Evolutionary conservation across 1,140 invertebrate genomes (phyloP).

Genomic region (Pinna nobilis): DNA sequence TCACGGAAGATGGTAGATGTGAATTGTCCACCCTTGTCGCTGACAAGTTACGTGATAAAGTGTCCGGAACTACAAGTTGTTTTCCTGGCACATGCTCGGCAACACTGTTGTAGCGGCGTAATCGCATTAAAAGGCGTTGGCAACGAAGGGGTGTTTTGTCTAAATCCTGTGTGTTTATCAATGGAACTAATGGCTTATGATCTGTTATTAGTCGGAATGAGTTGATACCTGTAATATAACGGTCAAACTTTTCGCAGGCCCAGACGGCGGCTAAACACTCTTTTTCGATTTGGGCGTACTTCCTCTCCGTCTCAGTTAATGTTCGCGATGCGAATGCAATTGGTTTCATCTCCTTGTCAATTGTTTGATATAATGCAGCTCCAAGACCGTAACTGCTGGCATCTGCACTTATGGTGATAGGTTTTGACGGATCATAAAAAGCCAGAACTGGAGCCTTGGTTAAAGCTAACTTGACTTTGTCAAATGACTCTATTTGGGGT

Average conservation of each 20-base stretch:
- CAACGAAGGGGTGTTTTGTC: constrained; percentile 25
- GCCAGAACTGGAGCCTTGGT: constrained; percentile 28
- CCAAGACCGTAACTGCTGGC: constrained; percentile 43
- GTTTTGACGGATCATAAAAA: constrained; percentile 37
- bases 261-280: constrained; percentile 76
- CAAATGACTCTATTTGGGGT: constrained; percentile 29
- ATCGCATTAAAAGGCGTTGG: constrained; percentile 38
- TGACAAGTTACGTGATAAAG: not conserved
- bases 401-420: constrained; percentile 41
- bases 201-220: constrained; percentile 59
- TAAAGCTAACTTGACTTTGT: constrained; percentile 27
- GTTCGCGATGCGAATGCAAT: constrained; percentile 73
- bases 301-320: constrained; percentile 72
- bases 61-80: constrained; percentile 27
- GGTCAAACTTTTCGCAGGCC: constrained; percentile 77
- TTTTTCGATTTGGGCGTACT: constrained; percentile 77
- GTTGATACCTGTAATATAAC: constrained; percentile 73
- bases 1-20: not conserved
- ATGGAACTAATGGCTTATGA: constrained; percentile 65
- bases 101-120: constrained; percentile 27
- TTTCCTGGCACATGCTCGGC: constrained; percentile 37
- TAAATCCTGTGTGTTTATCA: constrained; percentile 42
- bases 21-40: constrained; percentile 32
- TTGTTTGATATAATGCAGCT: constrained; percentile 24
- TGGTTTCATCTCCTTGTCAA: constrained; percentile 46